Percentiles rank a stretch among this genome's conserved stretches.
These are phyloP conservation scores for Ophioninae sp. DNA, from an alignment of 2,888 invertebrate genomes.

Conservation along the genomic window DNA sequence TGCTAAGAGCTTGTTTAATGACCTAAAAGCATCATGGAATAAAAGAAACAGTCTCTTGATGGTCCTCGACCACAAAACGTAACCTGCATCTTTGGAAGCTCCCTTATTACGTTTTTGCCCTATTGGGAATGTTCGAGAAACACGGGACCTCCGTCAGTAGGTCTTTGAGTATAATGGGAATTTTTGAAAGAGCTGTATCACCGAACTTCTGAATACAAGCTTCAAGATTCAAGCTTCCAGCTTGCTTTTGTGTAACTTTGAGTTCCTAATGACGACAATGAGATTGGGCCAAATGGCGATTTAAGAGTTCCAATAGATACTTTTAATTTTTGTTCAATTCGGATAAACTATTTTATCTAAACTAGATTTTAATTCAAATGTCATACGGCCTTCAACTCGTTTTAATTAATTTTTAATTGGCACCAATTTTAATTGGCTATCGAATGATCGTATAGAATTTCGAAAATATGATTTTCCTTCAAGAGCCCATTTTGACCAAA, in stretches of 20 bases:
- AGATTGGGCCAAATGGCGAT: not conserved
- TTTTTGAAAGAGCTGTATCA: conserved; percentile 18
- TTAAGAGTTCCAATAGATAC: not conserved
- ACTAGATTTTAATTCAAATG: no score
- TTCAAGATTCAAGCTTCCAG: not conserved
- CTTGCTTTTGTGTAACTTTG: not conserved
- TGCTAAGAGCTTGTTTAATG: conserved; percentile 62
- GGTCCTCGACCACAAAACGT: conserved; percentile 47
- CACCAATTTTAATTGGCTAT: no score
- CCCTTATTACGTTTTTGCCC: conserved; percentile 57
- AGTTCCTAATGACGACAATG: not conserved
- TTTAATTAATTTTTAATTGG: not conserved
- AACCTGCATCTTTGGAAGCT: conserved; percentile 35
- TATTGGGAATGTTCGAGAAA: conserved; percentile 12
- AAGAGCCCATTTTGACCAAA: not conserved
- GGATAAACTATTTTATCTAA: no score
- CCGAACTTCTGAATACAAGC: not conserved
- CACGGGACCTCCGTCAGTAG: conserved; percentile 16
- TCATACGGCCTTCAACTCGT: not conserved
- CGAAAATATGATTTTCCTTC: not conserved
- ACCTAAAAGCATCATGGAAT: conserved; percentile 34
- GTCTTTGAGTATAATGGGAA: conserved; percentile 14
- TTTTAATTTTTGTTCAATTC: not conserved
- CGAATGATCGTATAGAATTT: not conserved
- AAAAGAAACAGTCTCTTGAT: conserved; percentile 49